These are phyloP conservation scores for Steatornis caripensis DNA, from an alignment of 2,113 vertebrate species.

Conservation along the genomic window DNA sequence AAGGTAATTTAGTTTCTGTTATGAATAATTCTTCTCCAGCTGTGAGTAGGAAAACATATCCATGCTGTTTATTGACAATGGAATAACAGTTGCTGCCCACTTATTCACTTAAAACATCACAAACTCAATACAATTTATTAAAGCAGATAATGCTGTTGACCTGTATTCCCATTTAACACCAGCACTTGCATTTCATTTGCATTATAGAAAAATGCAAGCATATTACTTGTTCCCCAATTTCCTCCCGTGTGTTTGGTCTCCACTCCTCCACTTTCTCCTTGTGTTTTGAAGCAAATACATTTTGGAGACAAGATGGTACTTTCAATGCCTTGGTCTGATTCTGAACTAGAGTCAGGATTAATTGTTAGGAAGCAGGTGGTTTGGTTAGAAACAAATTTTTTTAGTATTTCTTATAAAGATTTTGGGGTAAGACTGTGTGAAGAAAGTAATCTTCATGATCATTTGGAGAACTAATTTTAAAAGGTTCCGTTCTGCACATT, in stretches of 20 bases:
- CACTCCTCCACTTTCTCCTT: not conserved
- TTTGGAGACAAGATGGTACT: not conserved
- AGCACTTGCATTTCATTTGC: not conserved
- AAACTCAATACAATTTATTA: not conserved
- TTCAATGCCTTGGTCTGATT: not conserved
- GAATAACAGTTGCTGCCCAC: not conserved
- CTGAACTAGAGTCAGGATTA: not conserved
- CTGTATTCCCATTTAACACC: not conserved
- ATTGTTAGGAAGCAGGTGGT: not conserved
- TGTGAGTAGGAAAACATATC: not conserved
- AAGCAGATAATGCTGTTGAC: not conserved
- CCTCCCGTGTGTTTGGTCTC: fast-evolving
- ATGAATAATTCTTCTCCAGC: not conserved
- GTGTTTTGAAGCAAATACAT: not conserved
- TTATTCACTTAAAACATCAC: not conserved
- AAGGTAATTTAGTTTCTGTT: not conserved
- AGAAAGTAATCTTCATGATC: not conserved
- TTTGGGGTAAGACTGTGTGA: not conserved
- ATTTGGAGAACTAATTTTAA: not conserved
- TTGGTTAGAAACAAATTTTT: not conserved
- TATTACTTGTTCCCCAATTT: fast-evolving
- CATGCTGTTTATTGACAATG: not conserved
- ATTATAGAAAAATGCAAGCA: not conserved
- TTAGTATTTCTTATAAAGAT: not conserved
- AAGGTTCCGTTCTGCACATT: not conserved